These are phyloP conservation scores for Masnerella sp. DNA, from an alignment of 2,888 invertebrate genomes.

Conservation along the genomic window DNA sequence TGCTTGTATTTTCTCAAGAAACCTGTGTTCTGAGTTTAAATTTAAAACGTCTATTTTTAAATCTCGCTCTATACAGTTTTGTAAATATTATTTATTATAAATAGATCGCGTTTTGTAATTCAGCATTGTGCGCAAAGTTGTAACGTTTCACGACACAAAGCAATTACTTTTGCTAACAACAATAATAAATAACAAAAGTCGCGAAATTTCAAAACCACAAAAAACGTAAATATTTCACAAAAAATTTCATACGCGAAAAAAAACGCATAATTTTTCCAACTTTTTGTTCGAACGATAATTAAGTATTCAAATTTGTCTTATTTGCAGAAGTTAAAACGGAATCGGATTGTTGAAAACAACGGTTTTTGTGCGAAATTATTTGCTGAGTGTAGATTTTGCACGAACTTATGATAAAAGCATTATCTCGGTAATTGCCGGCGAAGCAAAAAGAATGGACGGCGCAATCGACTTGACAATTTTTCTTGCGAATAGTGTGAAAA, in stretches of 20 bases:
- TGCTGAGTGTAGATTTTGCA: slow-evolving; percentile 9
- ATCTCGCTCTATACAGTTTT: slow-evolving; percentile 51
- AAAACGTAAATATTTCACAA: no score
- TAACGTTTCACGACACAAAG: slow-evolving; percentile 7
- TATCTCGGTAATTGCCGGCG: slow-evolving; percentile 19
- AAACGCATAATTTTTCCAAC: no score
- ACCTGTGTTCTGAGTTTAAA: slow-evolving; percentile 43
- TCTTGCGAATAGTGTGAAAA: slow-evolving; percentile 10
- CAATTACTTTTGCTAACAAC: neutral
- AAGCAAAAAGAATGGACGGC: slow-evolving; percentile 9
- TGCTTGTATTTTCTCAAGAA: slow-evolving; percentile 47
- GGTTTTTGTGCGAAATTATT: slow-evolving; percentile 6
- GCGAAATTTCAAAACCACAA: no score
- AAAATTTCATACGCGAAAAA: no score
- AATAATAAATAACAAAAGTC: neutral
- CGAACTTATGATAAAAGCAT: slow-evolving; percentile 22
- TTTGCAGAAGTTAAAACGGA: no score
- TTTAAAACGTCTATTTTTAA: slow-evolving; percentile 55
- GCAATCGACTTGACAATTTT: slow-evolving; percentile 20
- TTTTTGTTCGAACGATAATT: no score
- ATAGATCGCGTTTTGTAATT: slow-evolving; percentile 56
- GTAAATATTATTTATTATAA: slow-evolving; percentile 60
- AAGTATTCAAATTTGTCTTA: neutral
- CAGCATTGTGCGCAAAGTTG: slow-evolving; percentile 30
- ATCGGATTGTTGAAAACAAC: neutral